Conservation (phyloP, 2,113 vertebrate species). For the Etia nguti region DNA sequence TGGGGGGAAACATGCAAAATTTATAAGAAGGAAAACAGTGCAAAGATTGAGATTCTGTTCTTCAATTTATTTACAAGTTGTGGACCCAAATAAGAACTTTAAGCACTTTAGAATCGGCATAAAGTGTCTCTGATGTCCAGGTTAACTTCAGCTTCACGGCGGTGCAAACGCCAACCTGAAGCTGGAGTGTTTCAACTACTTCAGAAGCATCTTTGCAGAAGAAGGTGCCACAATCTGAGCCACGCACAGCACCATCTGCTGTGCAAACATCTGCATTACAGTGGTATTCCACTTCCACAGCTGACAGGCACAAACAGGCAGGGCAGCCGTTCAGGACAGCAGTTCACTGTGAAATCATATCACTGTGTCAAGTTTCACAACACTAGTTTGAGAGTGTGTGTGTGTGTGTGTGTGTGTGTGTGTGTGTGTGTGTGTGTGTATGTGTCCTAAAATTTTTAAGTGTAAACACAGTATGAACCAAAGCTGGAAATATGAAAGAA, state of each 20-base stretch:
- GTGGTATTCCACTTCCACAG: background rate
- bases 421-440: background rate
- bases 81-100: background rate
- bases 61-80: background rate
- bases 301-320: conserved; percentile 5
- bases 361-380: conserved; percentile 33
- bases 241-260: conserved; percentile 72
- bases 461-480: background rate
- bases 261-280: conserved; percentile 39
- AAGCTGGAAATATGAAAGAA: background rate
- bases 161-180: background rate
- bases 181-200: background rate
- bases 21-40: background rate
- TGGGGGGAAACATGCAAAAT: background rate
- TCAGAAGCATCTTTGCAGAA: background rate
- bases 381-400: background rate
- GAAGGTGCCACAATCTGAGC: background rate
- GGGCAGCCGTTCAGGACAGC: conserved; percentile 36
- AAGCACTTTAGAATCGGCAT: background rate
- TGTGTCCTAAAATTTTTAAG: background rate
- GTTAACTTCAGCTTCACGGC: background rate
- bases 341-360: conserved; percentile 3
- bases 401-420: background rate
- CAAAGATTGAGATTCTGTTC: background rate
- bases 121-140: background rate